Evolutionary conservation across 1,140 invertebrate species (phyloP).

Genomic region (Dendrolimus punctatus): DNA sequence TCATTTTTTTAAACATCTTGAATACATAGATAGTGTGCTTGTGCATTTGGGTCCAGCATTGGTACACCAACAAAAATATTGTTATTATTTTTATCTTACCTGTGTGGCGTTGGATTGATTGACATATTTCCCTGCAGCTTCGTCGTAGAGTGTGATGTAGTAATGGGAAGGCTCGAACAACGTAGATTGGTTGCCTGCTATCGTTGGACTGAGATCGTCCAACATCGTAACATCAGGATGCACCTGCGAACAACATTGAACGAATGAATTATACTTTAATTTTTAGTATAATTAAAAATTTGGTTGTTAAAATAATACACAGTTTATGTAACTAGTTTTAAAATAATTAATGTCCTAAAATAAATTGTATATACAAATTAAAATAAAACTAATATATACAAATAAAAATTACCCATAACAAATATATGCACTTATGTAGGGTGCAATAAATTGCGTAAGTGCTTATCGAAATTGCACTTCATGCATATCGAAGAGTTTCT

Average conservation of each 20-base stretch:
- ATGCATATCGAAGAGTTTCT: no score
- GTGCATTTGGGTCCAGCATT: neutral
- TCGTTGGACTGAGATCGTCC: slow-evolving; percentile 32
- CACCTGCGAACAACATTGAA: slow-evolving; percentile 18
- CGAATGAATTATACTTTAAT: neutral
- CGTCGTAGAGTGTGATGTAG: slow-evolving; percentile 45
- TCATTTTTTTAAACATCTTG: no score
- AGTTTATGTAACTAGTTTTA: no score
- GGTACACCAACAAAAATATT: neutral
- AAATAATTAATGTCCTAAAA: no score
- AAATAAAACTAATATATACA: no score
- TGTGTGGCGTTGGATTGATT: slow-evolving; percentile 22
- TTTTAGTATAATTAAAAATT: neutral
- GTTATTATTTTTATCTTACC: slow-evolving; percentile 19
- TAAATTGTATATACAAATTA: no score
- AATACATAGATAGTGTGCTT: neutral
- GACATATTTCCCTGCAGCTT: slow-evolving; percentile 25
- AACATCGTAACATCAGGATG: slow-evolving; percentile 34
- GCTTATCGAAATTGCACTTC: no score
- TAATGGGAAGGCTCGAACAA: slow-evolving; percentile 25
- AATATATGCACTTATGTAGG: no score
- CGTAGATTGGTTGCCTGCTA: slow-evolving; percentile 31
- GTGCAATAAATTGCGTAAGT: no score
- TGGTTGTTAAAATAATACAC: no score
- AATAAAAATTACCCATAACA: no score